Evolutionary conservation across 2,113 vertebrate species (phyloP).

Genomic region (Bubalus kerabau): DNA sequence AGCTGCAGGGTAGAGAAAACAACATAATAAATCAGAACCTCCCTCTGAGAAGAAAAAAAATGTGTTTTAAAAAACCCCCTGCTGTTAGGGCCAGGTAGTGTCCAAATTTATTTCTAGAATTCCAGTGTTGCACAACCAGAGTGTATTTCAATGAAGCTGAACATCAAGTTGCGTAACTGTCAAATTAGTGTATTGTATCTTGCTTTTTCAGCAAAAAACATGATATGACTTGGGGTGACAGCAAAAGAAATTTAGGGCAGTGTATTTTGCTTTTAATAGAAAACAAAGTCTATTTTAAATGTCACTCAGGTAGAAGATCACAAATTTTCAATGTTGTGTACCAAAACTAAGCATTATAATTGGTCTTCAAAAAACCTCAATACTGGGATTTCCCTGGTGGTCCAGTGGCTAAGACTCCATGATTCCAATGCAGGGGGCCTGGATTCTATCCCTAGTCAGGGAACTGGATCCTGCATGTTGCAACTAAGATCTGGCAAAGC

Average conservation of each 20-base stretch:
- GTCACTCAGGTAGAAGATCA: not conserved
- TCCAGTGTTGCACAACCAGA: conserved; percentile 45
- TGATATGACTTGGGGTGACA: not conserved
- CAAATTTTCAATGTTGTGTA: not conserved
- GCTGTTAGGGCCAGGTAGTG: not conserved
- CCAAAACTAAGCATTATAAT: not conserved
- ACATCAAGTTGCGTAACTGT: conserved; percentile 37
- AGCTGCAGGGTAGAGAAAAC: not conserved
- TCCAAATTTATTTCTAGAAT: conserved; percentile 40
- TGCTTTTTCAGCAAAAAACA: conserved; percentile 31
- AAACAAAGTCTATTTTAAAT: not conserved
- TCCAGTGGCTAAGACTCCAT: not conserved
- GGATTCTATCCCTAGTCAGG: not conserved
- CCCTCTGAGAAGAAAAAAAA: conserved; percentile 7
- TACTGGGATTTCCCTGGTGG: not conserved
- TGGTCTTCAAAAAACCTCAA: not conserved
- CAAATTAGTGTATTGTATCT: conserved; percentile 11
- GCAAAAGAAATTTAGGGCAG: not conserved
- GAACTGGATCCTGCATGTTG: not conserved
- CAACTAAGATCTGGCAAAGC: not conserved
- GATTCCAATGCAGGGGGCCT: not conserved
- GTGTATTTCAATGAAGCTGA: conserved; percentile 12
- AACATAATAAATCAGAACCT: conserved; percentile 12
- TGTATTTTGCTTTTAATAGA: not conserved
- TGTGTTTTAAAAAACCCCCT: not conserved